Evolutionary conservation across 2,888 invertebrate genomes (phyloP).

Genomic region (Teleogryllus oceanicus): DNA sequence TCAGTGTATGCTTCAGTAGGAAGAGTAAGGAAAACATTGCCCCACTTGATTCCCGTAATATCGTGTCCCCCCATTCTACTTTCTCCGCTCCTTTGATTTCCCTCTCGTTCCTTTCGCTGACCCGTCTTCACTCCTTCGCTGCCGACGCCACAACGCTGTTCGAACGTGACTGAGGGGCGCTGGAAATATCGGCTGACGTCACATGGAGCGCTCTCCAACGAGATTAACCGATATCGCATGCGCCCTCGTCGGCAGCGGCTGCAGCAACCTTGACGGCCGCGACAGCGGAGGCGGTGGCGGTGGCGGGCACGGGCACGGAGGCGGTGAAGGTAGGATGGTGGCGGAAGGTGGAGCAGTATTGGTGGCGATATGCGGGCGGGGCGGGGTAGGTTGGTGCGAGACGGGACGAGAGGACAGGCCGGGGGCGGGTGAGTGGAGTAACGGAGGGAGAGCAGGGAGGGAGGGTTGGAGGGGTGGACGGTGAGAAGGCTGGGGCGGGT

Average conservation of each 20-base stretch:
- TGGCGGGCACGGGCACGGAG: background rate
- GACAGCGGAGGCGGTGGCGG: background rate
- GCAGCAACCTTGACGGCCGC: background rate
- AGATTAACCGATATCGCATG: conserved; percentile 8
- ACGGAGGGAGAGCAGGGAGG: no score
- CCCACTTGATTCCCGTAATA: background rate
- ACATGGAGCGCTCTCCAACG: background rate
- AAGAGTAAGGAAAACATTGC: no score
- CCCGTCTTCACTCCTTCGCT: background rate
- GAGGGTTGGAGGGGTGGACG: no score
- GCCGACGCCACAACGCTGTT: background rate
- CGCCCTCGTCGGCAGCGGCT: background rate
- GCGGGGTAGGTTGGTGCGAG: no score
- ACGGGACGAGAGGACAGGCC: no score
- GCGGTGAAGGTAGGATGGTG: background rate
- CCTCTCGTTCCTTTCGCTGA: background rate
- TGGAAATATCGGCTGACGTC: conserved; percentile 18
- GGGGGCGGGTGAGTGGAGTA: no score
- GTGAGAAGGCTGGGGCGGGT: no score
- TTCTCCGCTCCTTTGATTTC: background rate
- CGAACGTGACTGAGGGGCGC: background rate
- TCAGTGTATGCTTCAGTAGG: no score
- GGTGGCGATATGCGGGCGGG: background rate
- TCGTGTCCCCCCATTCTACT: background rate
- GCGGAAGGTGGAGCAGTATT: background rate